Conservation (phyloP, 1,140 invertebrate species). For the Cotesia vestalis region DNA sequence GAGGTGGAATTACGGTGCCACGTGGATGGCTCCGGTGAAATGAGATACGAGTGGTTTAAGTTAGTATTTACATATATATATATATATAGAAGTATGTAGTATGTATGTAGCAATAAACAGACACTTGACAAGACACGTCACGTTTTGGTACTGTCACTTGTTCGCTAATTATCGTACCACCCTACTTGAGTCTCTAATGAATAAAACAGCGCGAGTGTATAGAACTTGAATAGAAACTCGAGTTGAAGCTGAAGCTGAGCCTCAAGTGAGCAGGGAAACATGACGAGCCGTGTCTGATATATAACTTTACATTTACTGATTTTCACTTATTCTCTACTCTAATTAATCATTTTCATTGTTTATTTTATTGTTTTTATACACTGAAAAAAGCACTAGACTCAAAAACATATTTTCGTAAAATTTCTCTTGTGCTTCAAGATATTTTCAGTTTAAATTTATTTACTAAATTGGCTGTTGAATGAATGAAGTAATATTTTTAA, state of each 20-base stretch:
- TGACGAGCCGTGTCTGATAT: constrained; percentile 18
- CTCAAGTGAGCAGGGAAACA: constrained; percentile 12
- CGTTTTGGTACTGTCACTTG: constrained; percentile 6
- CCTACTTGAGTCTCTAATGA: constrained; percentile 8
- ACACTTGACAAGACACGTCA: constrained; percentile 7
- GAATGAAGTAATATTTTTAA: too few species aligned
- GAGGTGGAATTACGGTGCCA: constrained; percentile 78
- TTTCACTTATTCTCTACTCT: too few species aligned
- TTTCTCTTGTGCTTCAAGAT: too few species aligned
- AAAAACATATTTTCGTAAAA: too few species aligned
- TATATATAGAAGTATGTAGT: background rate
- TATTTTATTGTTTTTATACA: too few species aligned
- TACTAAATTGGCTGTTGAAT: too few species aligned
- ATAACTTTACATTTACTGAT: background rate
- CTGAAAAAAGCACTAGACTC: too few species aligned
- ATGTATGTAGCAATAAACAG: background rate
- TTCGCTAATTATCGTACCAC: constrained; percentile 16
- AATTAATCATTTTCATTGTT: background rate
- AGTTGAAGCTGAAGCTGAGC: background rate
- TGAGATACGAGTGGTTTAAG: constrained; percentile 80
- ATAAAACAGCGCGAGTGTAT: constrained; percentile 25
- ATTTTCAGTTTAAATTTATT: too few species aligned
- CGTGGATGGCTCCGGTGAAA: constrained; percentile 77
- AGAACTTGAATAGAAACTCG: constrained; percentile 5
- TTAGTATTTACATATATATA: constrained; percentile 48